phyloP scores from a whole-genome alignment of 2,888 invertebrate species.

The Eilema sororculum region DNA sequence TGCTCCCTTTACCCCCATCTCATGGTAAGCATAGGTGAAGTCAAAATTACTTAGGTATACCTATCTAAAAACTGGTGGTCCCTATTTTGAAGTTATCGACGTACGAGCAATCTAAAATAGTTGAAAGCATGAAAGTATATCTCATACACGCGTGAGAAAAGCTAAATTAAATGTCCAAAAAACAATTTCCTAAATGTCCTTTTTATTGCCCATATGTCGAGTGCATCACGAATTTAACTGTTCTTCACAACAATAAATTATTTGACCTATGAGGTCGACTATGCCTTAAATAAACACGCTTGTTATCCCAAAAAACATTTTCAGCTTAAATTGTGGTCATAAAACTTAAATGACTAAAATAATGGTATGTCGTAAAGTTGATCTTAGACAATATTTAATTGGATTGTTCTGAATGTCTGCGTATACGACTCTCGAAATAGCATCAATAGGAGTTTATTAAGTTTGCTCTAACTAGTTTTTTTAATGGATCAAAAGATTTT shows the following conservation, averaged over 20 bases:
- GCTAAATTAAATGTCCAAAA: constrained; percentile 11
- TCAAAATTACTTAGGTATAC: no score
- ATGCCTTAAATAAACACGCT: constrained; percentile 19
- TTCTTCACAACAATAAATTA: constrained; percentile 38
- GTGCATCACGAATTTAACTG: constrained; percentile 18
- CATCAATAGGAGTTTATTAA: constrained; percentile 33
- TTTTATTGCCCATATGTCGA: constrained; percentile 26
- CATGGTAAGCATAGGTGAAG: no score
- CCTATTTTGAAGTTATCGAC: no score
- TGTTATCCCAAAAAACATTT: constrained; percentile 28
- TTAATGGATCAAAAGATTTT: constrained; percentile 38
- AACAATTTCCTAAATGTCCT: constrained; percentile 21
- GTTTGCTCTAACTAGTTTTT: constrained; percentile 28
- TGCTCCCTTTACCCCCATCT: no score
- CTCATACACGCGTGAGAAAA: constrained; percentile 6
- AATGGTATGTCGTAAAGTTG: constrained; percentile 36
- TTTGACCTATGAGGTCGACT: constrained; percentile 40
- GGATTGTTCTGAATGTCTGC: constrained; percentile 19
- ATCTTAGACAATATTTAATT: constrained; percentile 28
- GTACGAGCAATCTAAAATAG: background rate
- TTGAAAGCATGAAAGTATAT: background rate
- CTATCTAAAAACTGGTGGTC: no score
- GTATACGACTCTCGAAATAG: constrained; percentile 34
- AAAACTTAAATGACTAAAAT: constrained; percentile 36
- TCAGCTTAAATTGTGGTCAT: constrained; percentile 33